These are phyloP conservation scores for Oophaga pumilio DNA, from an alignment of 2,113 vertebrate species.

Conservation along the genomic window DNA sequence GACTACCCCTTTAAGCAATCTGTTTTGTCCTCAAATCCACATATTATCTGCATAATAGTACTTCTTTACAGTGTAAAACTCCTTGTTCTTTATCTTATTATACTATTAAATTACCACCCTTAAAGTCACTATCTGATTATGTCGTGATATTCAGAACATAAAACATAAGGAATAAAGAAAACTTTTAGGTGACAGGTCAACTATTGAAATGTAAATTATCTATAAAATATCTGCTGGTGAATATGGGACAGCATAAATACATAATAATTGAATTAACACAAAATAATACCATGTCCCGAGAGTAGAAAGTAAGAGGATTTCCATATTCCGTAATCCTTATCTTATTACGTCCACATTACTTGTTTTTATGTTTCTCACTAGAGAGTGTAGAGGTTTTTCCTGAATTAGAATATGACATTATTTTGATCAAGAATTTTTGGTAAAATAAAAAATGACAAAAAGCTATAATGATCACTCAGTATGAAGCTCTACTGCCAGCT, in stretches of 20 bases:
- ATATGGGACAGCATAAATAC: conserved; percentile 6
- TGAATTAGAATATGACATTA: not conserved
- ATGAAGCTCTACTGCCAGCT: not conserved
- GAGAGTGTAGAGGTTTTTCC: not conserved
- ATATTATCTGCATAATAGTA: not conserved
- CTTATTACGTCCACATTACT: conserved; percentile 23
- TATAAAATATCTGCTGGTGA: not conserved
- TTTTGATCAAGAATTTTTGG: not conserved
- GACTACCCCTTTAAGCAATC: not conserved
- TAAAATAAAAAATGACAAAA: not conserved
- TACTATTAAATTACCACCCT: not conserved
- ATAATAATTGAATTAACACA: conserved; percentile 40
- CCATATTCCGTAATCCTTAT: conserved; percentile 40
- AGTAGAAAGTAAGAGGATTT: conserved; percentile 51
- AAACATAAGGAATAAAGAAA: not conserved
- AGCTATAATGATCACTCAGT: not conserved
- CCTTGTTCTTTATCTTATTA: not conserved
- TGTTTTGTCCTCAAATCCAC: not conserved
- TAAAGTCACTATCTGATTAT: not conserved
- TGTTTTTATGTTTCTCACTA: conserved; percentile 2
- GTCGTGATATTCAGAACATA: not conserved
- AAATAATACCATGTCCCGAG: conserved; percentile 16
- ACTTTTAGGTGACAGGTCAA: not conserved
- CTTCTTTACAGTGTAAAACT: not conserved
- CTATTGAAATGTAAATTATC: conserved; percentile 23